Percentiles rank a stretch among this genome's conserved stretches.
These are phyloP conservation scores for Onthophagus sagittarius DNA, from an alignment of 2,888 invertebrate genomes.

Conservation along the genomic window DNA sequence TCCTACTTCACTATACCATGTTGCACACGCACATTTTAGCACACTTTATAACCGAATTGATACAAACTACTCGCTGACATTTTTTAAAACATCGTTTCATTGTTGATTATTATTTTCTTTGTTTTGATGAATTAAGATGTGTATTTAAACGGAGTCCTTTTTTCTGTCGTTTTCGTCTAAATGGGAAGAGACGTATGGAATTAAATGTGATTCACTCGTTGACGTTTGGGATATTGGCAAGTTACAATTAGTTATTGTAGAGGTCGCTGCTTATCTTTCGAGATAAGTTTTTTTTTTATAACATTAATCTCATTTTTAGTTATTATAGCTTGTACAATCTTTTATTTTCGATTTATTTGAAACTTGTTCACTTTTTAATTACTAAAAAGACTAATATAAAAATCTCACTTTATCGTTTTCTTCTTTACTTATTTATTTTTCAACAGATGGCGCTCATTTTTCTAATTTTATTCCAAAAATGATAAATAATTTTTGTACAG, in stretches of 20 bases:
- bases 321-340: no score
- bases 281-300: no score
- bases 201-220: not conserved
- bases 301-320: no score
- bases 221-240: not conserved
- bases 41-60: constrained; percentile 20
- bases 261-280: not conserved
- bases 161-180: not conserved
- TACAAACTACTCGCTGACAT: constrained; percentile 17
- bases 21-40: constrained; percentile 14
- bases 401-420: not conserved
- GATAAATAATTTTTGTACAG: not conserved
- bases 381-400: no score
- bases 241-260: not conserved
- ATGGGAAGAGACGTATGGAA: not conserved
- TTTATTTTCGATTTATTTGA: no score
- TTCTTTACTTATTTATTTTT: not conserved
- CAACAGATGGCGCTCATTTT: not conserved
- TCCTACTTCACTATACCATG: constrained; percentile 19
- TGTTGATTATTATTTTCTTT: not conserved
- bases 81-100: constrained; percentile 14
- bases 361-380: no score
- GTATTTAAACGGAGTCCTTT: not conserved
- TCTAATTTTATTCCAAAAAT: no score
- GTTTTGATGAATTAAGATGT: not conserved